Percentiles rank a stretch among this genome's conserved stretches.
Conservation (phyloP, 2,113 vertebrate genomes). For the Ivindomyrus marchei region DNA sequence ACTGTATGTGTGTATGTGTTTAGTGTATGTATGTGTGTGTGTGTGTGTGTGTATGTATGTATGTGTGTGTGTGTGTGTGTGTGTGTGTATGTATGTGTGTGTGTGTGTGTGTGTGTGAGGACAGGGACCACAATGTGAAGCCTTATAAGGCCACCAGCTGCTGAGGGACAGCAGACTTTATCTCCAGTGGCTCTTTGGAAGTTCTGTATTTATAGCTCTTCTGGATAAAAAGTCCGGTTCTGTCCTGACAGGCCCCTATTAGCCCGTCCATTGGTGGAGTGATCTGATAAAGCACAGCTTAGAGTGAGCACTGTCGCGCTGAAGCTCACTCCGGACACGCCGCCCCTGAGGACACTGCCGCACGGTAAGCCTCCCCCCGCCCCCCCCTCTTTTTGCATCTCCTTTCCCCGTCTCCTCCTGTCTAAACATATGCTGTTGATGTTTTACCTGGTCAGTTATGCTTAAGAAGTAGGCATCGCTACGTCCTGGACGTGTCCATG, state of each 20-base stretch:
- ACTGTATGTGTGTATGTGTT: neutral
- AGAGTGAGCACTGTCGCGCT: constrained; percentile 23
- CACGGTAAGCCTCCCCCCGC: constrained; percentile 48
- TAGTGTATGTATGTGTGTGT: too few species aligned
- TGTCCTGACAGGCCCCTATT: constrained; percentile 51
- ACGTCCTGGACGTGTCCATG: neutral
- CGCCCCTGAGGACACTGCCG: constrained; percentile 44
- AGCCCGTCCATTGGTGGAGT: constrained; percentile 60
- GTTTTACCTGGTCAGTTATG: neutral
- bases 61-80: neutral
- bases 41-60: neutral
- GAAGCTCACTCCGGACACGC: constrained; percentile 59
- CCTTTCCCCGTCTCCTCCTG: neutral
- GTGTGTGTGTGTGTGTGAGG: constrained; percentile 3
- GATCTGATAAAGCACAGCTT: constrained; percentile 59
- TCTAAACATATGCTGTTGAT: neutral
- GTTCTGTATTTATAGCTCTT: constrained; percentile 62
- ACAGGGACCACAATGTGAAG: constrained; percentile 19
- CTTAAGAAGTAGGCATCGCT: too few species aligned
- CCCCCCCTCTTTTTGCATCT: neutral
- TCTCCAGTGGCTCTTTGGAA: constrained; percentile 45
- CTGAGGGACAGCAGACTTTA: constrained; percentile 43
- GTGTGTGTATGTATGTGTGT: neutral
- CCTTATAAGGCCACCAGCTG: constrained; percentile 36
- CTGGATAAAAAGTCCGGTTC: constrained; percentile 51